Percentiles rank a stretch among this genome's conserved stretches.
Evolutionary conservation across 2,113 vertebrate species (phyloP).

Genomic region (Nematolebias whitei): DNA sequence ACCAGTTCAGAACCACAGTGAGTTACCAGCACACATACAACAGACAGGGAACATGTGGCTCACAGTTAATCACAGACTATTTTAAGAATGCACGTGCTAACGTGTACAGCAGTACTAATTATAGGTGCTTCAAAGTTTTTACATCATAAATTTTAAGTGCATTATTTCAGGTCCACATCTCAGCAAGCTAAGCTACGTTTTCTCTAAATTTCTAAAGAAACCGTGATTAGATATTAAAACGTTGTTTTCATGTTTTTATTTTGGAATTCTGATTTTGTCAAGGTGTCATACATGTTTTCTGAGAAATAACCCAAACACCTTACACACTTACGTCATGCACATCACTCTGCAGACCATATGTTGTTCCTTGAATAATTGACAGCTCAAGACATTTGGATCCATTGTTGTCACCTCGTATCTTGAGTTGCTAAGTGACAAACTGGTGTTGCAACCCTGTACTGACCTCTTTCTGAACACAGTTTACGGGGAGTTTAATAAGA

Average conservation of each 20-base stretch:
- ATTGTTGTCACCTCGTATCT: slow-evolving; percentile 51
- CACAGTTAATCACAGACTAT: slow-evolving; percentile 1
- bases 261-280: no score
- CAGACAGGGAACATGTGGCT: not conserved
- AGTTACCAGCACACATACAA: slow-evolving; percentile 13
- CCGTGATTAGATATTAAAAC: no score
- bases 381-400: slow-evolving; percentile 39
- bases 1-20: slow-evolving; percentile 28
- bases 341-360: slow-evolving; percentile 24
- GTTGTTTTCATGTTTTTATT: no score
- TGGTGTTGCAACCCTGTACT: slow-evolving; percentile 13
- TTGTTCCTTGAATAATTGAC: slow-evolving; percentile 52
- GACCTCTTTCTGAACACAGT: slow-evolving; percentile 17
- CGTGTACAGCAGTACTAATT: not conserved
- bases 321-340: not conserved
- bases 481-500: slow-evolving; percentile 7
- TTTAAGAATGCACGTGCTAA: slow-evolving; percentile 3
- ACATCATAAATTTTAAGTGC: not conserved
- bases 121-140: not conserved
- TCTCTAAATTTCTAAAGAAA: no score
- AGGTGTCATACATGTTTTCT: no score
- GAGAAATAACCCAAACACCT: no score
- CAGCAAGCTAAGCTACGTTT: not conserved
- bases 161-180: not conserved
- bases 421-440: slow-evolving; percentile 69